Evolutionary conservation across 2,113 vertebrate genomes (phyloP).

Genomic region (Scomber colias): DNA sequence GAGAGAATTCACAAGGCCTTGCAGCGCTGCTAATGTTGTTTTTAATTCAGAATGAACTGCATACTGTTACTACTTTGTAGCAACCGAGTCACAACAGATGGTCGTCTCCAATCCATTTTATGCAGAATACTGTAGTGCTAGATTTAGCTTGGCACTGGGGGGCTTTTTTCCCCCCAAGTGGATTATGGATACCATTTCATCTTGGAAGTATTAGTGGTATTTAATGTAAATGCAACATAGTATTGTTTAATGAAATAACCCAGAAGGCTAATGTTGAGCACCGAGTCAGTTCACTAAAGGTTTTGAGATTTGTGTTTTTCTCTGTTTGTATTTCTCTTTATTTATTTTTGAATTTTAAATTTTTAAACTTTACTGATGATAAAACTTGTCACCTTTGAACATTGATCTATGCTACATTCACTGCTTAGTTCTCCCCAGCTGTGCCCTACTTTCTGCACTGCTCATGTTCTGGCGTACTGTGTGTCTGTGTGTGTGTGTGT

Average conservation of each 20-base stretch:
- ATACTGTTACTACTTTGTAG: slow-evolving; percentile 11
- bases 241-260: slow-evolving; percentile 15
- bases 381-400: slow-evolving; percentile 50
- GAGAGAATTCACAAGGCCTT: neutral
- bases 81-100: slow-evolving; percentile 31
- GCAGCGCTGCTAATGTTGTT: neutral
- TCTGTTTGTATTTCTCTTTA: neutral
- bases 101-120: slow-evolving; percentile 9
- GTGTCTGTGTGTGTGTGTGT: slow-evolving; percentile 10
- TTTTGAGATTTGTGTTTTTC: slow-evolving; percentile 7
- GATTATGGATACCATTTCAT: slow-evolving; percentile 36
- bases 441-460: slow-evolving; percentile 74
- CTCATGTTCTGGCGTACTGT: slow-evolving; percentile 44
- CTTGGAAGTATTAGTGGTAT: slow-evolving; percentile 21
- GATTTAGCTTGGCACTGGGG: slow-evolving; percentile 5
- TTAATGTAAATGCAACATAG: slow-evolving; percentile 28
- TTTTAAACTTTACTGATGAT: slow-evolving; percentile 9
- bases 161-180: slow-evolving; percentile 14
- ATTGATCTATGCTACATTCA: slow-evolving; percentile 59
- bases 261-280: neutral
- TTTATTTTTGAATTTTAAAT: slow-evolving; percentile 17
- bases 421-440: slow-evolving; percentile 69
- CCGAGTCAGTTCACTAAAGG: neutral
- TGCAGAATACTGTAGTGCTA: neutral
- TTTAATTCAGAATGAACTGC: neutral